These are phyloP conservation scores for Akabosia matsudoensis DNA, from an alignment of 1,140 invertebrate species.

Conservation along the genomic window DNA sequence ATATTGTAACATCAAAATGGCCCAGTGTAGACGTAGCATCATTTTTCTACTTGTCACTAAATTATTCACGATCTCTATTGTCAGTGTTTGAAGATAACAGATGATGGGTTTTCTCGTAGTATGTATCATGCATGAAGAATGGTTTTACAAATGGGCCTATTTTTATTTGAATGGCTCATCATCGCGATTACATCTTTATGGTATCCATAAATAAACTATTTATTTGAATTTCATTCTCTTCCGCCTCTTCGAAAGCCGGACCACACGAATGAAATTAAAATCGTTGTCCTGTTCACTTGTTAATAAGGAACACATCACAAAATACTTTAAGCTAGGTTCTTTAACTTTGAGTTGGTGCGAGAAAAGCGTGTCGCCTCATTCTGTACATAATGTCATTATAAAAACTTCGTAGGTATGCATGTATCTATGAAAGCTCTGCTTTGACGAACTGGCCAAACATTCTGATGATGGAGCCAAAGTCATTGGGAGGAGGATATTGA, in stretches of 20 bases:
- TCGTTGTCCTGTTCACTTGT: too few species aligned
- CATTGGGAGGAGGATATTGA: too few species aligned
- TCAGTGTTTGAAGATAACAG: neutral
- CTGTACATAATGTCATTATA: too few species aligned
- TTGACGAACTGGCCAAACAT: too few species aligned
- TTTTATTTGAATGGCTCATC: neutral
- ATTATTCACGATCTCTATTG: constrained; percentile 16
- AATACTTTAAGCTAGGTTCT: too few species aligned
- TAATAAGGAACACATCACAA: too few species aligned
- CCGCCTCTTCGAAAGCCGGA: neutral
- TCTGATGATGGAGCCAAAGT: too few species aligned
- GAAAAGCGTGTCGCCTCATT: too few species aligned
- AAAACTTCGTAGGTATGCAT: too few species aligned
- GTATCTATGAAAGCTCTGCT: too few species aligned
- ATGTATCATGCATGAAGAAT: constrained; percentile 7
- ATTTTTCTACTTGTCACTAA: constrained; percentile 20
- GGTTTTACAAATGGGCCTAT: constrained; percentile 9
- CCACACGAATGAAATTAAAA: constrained; percentile 9
- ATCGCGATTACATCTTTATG: neutral
- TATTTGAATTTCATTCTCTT: neutral
- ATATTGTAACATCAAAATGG: neutral
- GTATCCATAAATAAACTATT: too few species aligned
- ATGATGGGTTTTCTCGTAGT: neutral
- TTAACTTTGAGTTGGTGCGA: too few species aligned
- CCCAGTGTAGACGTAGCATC: neutral